Base-by-base conservation (phyloP, 1,140 invertebrate genomes). In the Lasioglossum albipes region DNA sequence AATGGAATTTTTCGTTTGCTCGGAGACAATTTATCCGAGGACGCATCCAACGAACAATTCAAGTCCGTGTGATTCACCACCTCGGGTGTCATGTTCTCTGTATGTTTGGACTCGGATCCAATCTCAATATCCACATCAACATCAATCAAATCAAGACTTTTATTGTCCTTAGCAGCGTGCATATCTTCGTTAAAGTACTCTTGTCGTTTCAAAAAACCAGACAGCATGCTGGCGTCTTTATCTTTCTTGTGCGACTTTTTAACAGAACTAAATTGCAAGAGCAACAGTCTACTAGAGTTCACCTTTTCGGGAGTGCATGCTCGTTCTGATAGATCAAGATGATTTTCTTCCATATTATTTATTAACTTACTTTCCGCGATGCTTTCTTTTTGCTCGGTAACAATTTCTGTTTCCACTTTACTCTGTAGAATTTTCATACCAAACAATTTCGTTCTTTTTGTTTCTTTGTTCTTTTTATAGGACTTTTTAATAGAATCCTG, bases 241-340 rank as follows among this genome's bases (percentile, higher is more conserved):
- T 92, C 91, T 64, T 93, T 92, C 70, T 87, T 90, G 49, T 93
- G 92, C 0, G 91, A 92, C 36, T 89, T 91, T 74, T 93, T 92
- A 9, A 93, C 89, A 0, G 91, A 93, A 69, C 88, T 89, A 71
- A 88, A 92, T 62, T 90, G 84, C 0, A 87, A 76, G 18, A 92
- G 61, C 54, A 93, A 79, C 4, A 92, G 68, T 57, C 92, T 85
- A 75, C 92, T 92, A 2, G 91, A 93, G 71, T 90, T 92, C 0
- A 90, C 27, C 62, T 90, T 90, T 13, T 93, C 92, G 0, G 91
- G 92, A 3, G 91, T 92, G 2, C 52, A 80, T 0, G 91, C 86
- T 36, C 91, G 84, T 45, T 87, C 76, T 7, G 64, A 42, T 20
- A 7, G 16, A 2, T 72, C 54, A 36, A 10, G 1, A 41, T 27